Evolutionary conservation across 2,113 vertebrate species (phyloP).

Genomic region (Scomber japonicus): DNA sequence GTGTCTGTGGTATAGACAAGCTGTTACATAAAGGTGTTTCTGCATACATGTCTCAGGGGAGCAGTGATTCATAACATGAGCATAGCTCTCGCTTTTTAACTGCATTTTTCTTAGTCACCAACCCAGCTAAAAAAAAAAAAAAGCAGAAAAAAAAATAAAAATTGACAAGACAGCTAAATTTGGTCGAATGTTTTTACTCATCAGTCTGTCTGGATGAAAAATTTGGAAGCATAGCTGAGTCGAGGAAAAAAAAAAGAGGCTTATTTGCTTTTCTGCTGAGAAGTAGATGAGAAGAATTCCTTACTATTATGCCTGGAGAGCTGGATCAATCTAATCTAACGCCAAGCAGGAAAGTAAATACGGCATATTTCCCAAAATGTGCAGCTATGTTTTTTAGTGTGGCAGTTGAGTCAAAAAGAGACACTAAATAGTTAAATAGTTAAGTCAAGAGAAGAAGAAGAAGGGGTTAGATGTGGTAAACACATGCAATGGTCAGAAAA

Average conservation of each 20-base stretch:
- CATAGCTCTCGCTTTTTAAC: slow-evolving; percentile 28
- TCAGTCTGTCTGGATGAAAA: background rate
- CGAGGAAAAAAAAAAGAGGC: background rate
- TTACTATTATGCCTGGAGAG: background rate
- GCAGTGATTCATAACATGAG: slow-evolving; percentile 57
- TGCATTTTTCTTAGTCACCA: slow-evolving; percentile 63
- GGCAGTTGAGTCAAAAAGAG: background rate
- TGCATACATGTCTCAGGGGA: slow-evolving; percentile 50
- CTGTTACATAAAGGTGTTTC: slow-evolving; percentile 66
- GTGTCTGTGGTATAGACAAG: slow-evolving; percentile 56
- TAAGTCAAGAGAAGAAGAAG: background rate
- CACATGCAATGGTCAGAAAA: slow-evolving; percentile 31
- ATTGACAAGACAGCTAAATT: slow-evolving; percentile 8
- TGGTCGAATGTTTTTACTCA: background rate
- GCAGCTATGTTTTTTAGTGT: background rate
- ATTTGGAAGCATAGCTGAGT: background rate
- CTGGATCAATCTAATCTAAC: too few relatives aligned
- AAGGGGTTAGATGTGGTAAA: slow-evolving; percentile 39
- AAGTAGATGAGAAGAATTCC: background rate
- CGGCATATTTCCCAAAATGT: too few relatives aligned
- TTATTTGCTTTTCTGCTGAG: too few relatives aligned
- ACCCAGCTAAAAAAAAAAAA: background rate
- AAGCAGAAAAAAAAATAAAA: background rate
- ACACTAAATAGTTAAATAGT: background rate
- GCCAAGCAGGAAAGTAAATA: background rate